These are phyloP conservation scores for Telmatochromis brachygnathus DNA, from an alignment of 2,113 vertebrate species.

Conservation along the genomic window DNA sequence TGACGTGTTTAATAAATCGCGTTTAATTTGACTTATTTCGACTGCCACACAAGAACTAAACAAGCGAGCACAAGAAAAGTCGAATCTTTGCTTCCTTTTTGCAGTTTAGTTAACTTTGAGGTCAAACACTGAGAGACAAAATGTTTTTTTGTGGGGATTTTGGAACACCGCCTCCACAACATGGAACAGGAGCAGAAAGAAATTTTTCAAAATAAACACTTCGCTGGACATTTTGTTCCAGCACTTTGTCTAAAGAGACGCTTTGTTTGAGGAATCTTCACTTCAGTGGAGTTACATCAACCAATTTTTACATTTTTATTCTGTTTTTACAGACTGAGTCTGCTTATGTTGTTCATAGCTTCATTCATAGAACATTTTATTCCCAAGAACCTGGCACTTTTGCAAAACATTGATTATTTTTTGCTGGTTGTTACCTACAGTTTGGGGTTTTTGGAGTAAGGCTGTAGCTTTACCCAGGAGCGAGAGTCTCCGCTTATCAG, in stretches of 20 bases:
- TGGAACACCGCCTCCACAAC: background rate
- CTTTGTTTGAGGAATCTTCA: background rate
- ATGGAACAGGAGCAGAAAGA: too few relatives aligned
- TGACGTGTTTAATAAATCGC: background rate
- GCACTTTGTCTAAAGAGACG: background rate
- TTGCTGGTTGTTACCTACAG: background rate
- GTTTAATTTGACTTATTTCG: background rate
- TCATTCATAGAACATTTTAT: background rate
- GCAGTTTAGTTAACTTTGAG: background rate
- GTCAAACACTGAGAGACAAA: background rate
- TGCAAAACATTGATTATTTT: background rate
- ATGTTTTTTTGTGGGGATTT: background rate
- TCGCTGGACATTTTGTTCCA: background rate
- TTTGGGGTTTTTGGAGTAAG: background rate
- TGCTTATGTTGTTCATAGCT: background rate
- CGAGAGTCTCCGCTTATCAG: background rate
- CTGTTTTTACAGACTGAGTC: background rate
- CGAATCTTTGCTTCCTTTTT: background rate
- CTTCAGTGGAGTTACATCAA: background rate
- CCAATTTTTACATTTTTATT: accelerated
- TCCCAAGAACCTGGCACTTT: background rate
- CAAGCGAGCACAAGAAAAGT: background rate
- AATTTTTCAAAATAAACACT: background rate
- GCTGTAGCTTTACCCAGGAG: background rate
- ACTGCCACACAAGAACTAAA: accelerated